phyloP scores from a whole-genome alignment of 2,113 vertebrate genomes.

The Chauna torquata region DNA sequence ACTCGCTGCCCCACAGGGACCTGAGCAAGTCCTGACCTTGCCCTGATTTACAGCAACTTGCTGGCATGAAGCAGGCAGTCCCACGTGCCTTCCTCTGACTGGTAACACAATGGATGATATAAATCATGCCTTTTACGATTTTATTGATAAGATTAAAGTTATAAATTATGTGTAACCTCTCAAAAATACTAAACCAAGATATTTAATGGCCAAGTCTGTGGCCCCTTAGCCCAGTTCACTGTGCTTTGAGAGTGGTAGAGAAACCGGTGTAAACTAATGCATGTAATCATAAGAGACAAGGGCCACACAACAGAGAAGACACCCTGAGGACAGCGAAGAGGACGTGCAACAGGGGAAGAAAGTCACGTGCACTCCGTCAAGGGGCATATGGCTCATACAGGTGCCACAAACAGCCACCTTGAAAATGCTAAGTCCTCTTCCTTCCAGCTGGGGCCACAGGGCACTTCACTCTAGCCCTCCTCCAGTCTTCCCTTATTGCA shows the following conservation, averaged over 20 bases:
- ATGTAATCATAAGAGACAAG: neutral
- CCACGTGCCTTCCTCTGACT: neutral
- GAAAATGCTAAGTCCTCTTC: neutral
- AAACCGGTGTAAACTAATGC: neutral
- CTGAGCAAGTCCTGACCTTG: neutral
- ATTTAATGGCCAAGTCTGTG: neutral
- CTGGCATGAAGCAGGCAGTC: neutral
- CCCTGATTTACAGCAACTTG: neutral
- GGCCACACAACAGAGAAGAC: fast-evolving
- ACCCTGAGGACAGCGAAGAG: neutral
- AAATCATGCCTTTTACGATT: neutral
- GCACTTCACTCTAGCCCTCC: neutral
- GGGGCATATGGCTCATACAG: neutral
- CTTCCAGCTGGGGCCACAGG: neutral
- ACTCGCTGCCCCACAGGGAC: neutral
- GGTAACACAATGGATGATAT: neutral
- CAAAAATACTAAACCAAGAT: neutral
- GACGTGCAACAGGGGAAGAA: neutral
- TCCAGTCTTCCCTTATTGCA: neutral
- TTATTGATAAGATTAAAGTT: neutral
- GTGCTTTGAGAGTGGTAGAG: neutral
- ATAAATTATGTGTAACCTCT: neutral
- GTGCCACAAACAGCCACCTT: neutral
- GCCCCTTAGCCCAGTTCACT: neutral
- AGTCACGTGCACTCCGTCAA: fast-evolving